phyloP scores from a whole-genome alignment of 1,140 invertebrate genomes.

The Euschistus heros region DNA sequence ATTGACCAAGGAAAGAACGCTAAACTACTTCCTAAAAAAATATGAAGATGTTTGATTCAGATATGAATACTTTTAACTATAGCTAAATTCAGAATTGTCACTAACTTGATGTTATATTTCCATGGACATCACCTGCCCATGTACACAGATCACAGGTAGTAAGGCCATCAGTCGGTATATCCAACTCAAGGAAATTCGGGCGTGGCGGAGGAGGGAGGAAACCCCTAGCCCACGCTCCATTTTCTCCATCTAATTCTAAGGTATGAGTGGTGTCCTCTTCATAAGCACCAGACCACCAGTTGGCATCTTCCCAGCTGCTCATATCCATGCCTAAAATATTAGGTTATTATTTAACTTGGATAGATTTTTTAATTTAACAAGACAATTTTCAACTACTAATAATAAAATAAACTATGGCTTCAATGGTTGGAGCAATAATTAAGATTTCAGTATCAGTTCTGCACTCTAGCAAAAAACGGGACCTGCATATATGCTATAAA shows the following conservation, averaged over 20 bases:
- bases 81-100: background rate
- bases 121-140: constrained; percentile 40
- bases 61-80: background rate
- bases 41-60: background rate
- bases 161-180: constrained; percentile 48
- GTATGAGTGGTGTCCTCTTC: constrained; percentile 48
- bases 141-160: constrained; percentile 60
- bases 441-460: too few species aligned
- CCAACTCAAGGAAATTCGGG: constrained; percentile 46
- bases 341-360: too few species aligned
- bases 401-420: too few species aligned
- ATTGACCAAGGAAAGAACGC: constrained; percentile 39
- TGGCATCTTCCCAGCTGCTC: constrained; percentile 37
- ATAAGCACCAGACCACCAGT: constrained; percentile 44
- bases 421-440: too few species aligned
- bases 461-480: too few species aligned
- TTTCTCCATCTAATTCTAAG: constrained; percentile 45
- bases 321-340: constrained; percentile 20
- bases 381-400: too few species aligned
- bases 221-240: constrained; percentile 50
- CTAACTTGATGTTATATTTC: background rate
- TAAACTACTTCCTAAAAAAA: constrained; percentile 8
- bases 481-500: too few species aligned
- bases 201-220: constrained; percentile 52
- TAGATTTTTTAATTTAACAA: too few species aligned